Percentiles rank a stretch among this genome's conserved stretches.
Conservation (phyloP, 2,113 vertebrate genomes). For the Typhlomys cinereus region DNA sequence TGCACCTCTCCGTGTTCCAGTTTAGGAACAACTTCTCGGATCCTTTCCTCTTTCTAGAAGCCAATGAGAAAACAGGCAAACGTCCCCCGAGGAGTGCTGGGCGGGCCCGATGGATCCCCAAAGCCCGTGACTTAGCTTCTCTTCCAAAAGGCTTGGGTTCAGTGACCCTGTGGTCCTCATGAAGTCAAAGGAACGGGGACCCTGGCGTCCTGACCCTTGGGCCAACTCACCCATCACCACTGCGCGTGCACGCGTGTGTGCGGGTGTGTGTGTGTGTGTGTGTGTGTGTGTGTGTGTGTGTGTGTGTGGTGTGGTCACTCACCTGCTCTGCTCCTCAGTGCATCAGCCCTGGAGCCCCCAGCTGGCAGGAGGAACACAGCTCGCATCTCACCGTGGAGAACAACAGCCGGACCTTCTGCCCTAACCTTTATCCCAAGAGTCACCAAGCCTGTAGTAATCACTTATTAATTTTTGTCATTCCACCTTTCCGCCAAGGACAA, state of each 20-base stretch:
- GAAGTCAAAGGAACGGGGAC: neutral
- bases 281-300: no score
- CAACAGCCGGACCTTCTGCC: fast-evolving
- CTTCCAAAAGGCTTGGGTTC: neutral
- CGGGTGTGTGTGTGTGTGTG: no score
- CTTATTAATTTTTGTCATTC: neutral
- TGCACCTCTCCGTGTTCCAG: fast-evolving
- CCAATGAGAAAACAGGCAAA: neutral
- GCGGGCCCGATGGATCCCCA: neutral
- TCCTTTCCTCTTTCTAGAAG: neutral
- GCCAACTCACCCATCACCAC: fast-evolving
- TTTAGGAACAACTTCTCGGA: neutral
- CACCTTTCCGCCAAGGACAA: neutral
- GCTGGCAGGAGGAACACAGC: neutral
- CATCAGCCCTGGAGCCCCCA: neutral
- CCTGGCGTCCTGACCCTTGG: neutral
- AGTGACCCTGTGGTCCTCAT: neutral
- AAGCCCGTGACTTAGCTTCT: neutral
- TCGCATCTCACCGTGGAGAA: neutral
- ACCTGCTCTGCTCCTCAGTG: neutral
- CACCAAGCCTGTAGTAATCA: neutral
- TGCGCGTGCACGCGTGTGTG: no score
- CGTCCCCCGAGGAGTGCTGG: neutral
- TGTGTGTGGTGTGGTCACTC: fast-evolving
- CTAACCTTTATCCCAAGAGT: neutral